Percentiles rank a stretch among this genome's conserved stretches.
Conservation (phyloP, 2,113 vertebrate species). For the Cololabis saira region DNA sequence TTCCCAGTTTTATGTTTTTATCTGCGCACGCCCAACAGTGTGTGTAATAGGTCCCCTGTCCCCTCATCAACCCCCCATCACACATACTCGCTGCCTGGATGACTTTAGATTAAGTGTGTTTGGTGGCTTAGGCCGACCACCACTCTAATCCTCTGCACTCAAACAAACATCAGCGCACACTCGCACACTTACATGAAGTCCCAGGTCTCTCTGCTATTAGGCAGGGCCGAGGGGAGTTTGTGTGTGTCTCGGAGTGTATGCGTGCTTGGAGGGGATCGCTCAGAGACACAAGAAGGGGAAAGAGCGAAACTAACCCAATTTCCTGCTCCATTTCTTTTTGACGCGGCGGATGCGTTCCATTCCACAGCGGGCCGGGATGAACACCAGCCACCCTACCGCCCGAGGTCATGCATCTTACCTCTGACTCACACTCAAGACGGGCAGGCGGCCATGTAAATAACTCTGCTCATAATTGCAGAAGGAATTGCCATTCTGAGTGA, state of each 20-base stretch:
- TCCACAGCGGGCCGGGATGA: constrained; percentile 63
- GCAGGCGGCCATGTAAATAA: constrained; percentile 55
- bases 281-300: constrained; percentile 71
- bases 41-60: constrained; percentile 75
- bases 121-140: constrained; percentile 67
- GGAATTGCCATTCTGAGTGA: constrained; percentile 32
- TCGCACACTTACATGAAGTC: constrained; percentile 47
- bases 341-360: constrained; percentile 62
- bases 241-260: constrained; percentile 20
- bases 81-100: constrained; percentile 74
- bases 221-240: constrained; percentile 33
- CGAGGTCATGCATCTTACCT: constrained; percentile 71
- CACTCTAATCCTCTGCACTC: constrained; percentile 72
- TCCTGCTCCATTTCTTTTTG: constrained; percentile 83
- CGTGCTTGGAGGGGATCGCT: constrained; percentile 51
- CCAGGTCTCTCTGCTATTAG: constrained; percentile 70
- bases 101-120: constrained; percentile 82
- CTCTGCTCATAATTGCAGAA: constrained; percentile 46
- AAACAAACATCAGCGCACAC: constrained; percentile 60
- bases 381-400: constrained; percentile 65
- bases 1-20: constrained; percentile 62
- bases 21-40: constrained; percentile 65
- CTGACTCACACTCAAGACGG: constrained; percentile 41
- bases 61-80: constrained; percentile 66
- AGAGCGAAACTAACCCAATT: constrained; percentile 80